Evolutionary conservation across 2,888 invertebrate species (phyloP), one percentile per base, ranked within the genome.

Genomic region (Melikaiella ostensackeni): DNA sequence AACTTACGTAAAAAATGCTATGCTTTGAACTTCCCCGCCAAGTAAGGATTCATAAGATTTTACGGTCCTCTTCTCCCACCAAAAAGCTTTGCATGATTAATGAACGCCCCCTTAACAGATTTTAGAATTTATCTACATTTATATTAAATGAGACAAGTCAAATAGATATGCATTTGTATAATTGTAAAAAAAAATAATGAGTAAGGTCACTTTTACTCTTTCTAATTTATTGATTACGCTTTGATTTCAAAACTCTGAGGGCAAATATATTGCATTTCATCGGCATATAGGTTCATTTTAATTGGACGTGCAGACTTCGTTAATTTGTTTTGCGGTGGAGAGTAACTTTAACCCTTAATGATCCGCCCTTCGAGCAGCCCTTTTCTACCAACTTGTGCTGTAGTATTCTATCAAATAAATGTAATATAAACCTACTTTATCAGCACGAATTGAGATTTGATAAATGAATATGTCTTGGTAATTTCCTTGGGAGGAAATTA

Each of bases 221-320:
- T 9, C 9, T n/a, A 64, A 42, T 42, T 42, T 3, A n/a, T 50
- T 66, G 9, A 30, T n/a, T 27, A 7, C 27, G 27, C 27, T 66
- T 27, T 46, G 46, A 30, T 66, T 66, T 30, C 0, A 9, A 70
- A 66, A 70, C 24, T 27, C 11, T n/a, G 0, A 27, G 11, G 50
- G 70, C 5, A 70, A 30, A 46, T n/a, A 19, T 70, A n/a, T 70
- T n/a, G 11, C 30, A 1, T 50, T 46, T 66, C 66, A 66, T 46
- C 46, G 42, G 6, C 66, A 33, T 33, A 46, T 70, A 46, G 46
- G 70, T 70, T 33, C 30, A 70, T 76, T 75, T 76, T 83, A 83
- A 84, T 83, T 84, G 83, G 82, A 74, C 64, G 63, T 64, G 78
- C 75, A 74, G 76, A 77, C 80, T 82, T 78, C 77, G 80, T 77